Percentiles rank a stretch among this genome's conserved stretches.
Evolutionary conservation across 2,113 vertebrate genomes (phyloP).

Genomic region (Hippocampus barbouri): DNA sequence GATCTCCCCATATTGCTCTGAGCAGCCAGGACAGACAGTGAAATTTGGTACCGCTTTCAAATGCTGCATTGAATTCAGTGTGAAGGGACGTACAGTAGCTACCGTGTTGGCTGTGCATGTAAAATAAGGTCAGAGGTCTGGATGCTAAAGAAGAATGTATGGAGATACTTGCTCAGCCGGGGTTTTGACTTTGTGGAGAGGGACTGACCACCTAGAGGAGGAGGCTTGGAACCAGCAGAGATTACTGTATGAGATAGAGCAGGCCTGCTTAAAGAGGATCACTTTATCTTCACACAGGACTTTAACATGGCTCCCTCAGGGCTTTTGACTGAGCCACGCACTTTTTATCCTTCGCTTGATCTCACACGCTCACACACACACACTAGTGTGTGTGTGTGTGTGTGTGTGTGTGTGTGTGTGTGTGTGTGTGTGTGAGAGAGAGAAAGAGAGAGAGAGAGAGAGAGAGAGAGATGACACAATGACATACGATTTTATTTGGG

Average conservation of each 20-base stretch:
- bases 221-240: conserved; percentile 44
- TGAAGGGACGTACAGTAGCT: too few species aligned
- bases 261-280: conserved; percentile 66
- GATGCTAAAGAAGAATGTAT: background rate
- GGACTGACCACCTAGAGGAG: conserved; percentile 37
- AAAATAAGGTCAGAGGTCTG: background rate
- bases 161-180: conserved; percentile 29
- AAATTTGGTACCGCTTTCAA: too few species aligned
- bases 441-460: background rate
- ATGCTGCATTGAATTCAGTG: too few species aligned
- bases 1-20: too few species aligned
- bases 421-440: too few species aligned
- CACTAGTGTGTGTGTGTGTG: too few species aligned
- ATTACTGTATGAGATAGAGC: conserved; percentile 63
- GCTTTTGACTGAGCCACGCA: conserved; percentile 35
- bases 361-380: conserved; percentile 7
- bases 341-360: conserved; percentile 44
- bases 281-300: conserved; percentile 61
- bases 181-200: conserved; percentile 47
- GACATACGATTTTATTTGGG: conserved; percentile 21
- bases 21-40: too few species aligned
- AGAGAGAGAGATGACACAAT: background rate
- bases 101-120: too few species aligned
- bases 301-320: conserved; percentile 43
- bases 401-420: too few species aligned